Evolutionary conservation across 1,140 invertebrate genomes (phyloP).

Genomic region (Formica selysi): DNA sequence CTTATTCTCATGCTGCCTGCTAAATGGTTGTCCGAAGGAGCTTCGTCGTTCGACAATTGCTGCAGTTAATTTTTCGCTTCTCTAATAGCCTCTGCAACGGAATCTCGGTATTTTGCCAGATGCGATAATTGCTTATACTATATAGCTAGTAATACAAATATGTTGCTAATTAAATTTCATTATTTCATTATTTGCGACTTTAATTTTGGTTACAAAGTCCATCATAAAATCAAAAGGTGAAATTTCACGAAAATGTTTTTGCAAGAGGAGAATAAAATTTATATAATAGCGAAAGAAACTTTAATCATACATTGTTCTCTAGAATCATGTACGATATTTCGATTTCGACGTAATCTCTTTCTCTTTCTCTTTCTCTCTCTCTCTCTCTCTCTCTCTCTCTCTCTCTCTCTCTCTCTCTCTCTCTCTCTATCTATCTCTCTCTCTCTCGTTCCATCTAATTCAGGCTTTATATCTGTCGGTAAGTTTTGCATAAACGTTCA

Average conservation of each 20-base stretch:
- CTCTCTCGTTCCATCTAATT: background rate
- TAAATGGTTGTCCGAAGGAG: constrained; percentile 19
- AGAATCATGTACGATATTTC: background rate
- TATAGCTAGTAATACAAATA: background rate
- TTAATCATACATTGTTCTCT: background rate
- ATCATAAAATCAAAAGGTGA: background rate
- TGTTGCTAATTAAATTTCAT: background rate
- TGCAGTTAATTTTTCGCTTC: background rate
- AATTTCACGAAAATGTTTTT: background rate
- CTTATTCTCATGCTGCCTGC: constrained; percentile 16
- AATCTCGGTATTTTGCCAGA: constrained; percentile 14
- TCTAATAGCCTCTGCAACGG: constrained; percentile 4
- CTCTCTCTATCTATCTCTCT: background rate
- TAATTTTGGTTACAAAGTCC: background rate
- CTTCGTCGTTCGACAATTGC: background rate
- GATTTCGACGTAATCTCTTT: no score
- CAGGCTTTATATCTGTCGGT: background rate
- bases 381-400: background rate
- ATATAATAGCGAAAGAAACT: background rate
- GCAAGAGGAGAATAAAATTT: background rate
- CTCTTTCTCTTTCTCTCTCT: background rate
- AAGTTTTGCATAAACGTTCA: constrained; percentile 13
- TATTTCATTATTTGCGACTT: background rate
- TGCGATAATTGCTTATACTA: background rate
- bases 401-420: background rate